Conservation (phyloP, 1,140 invertebrate species). For the Doryteuthis pealeii region DNA sequence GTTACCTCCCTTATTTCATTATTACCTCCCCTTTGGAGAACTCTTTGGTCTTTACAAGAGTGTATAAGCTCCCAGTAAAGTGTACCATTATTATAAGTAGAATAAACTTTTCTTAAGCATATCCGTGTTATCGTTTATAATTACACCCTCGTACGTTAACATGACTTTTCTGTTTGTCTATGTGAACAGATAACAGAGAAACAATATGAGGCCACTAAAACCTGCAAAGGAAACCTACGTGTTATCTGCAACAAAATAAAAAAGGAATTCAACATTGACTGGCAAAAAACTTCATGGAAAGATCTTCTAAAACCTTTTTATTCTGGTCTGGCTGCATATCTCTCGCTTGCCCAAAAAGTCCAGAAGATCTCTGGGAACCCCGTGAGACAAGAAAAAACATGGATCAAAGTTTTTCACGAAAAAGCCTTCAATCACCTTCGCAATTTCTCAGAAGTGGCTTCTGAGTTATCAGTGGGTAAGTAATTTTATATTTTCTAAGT, state of each 20-base stretch:
- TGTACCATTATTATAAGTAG: too few species aligned
- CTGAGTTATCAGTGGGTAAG: not conserved
- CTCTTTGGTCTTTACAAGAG: too few species aligned
- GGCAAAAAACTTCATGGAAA: slow-evolving; percentile 37
- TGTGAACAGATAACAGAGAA: slow-evolving; percentile 27
- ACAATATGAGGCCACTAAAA: slow-evolving; percentile 25
- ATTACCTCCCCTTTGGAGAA: too few species aligned
- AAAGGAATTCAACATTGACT: slow-evolving; percentile 40
- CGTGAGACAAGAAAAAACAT: not conserved
- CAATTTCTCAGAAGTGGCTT: not conserved
- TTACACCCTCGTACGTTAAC: too few species aligned
- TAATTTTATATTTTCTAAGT: not conserved
- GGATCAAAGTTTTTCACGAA: not conserved
- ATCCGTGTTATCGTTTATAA: too few species aligned
- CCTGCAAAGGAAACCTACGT: slow-evolving; percentile 1
- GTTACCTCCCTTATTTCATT: too few species aligned
- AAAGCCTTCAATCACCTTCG: not conserved
- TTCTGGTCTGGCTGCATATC: slow-evolving; percentile 46
- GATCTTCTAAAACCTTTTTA: slow-evolving; percentile 47
- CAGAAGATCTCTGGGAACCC: not conserved
- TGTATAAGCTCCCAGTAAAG: too few species aligned
- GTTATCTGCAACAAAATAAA: slow-evolving; percentile 31
- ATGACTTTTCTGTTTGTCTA: too few species aligned
- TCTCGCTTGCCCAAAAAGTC: slow-evolving; percentile 22
- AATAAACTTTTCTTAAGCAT: too few species aligned